These are phyloP conservation scores for Siderastrea siderea DNA, from an alignment of 92 coral and sea anemone genomes.

Conservation along the genomic window DNA sequence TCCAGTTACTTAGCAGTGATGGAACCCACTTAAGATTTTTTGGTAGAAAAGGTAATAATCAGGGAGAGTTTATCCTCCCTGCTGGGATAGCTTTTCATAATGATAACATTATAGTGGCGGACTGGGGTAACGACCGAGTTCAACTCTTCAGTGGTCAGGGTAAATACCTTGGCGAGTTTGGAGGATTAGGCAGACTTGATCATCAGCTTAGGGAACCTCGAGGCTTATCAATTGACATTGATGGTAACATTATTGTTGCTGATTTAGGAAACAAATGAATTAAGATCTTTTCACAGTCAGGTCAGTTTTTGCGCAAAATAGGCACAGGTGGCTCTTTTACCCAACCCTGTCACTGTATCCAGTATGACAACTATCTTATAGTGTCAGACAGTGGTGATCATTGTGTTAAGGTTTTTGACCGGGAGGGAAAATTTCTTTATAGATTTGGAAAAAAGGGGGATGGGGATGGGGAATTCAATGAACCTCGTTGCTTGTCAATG, in stretches of 20 bases:
- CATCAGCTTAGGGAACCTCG: not conserved
- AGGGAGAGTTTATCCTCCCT: too few relatives aligned
- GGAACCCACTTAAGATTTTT: too few relatives aligned
- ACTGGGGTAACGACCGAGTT: too few relatives aligned
- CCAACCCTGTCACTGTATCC: constrained; percentile 14
- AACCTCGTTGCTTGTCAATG: not conserved
- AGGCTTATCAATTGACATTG: constrained; percentile 1
- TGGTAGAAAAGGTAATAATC: too few relatives aligned
- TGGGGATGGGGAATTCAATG: constrained; percentile 5
- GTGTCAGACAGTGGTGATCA: constrained; percentile 9
- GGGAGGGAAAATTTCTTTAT: not conserved
- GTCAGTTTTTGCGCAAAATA: not conserved
- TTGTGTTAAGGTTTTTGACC: not conserved
- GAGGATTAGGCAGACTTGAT: constrained; percentile 7
- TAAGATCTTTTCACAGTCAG: not conserved
- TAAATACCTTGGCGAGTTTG: not conserved
- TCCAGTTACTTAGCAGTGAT: too few relatives aligned
- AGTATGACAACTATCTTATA: not conserved
- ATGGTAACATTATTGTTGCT: constrained; percentile 32
- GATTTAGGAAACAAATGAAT: not conserved
- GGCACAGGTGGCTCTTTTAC: not conserved
- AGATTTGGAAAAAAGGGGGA: constrained; percentile 18
- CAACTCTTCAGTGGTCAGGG: too few relatives aligned
- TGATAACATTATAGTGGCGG: too few relatives aligned
- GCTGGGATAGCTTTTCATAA: too few relatives aligned